phyloP scores from a whole-genome alignment of 2,888 invertebrate genomes.

The Gastrophysa polygoni region DNA sequence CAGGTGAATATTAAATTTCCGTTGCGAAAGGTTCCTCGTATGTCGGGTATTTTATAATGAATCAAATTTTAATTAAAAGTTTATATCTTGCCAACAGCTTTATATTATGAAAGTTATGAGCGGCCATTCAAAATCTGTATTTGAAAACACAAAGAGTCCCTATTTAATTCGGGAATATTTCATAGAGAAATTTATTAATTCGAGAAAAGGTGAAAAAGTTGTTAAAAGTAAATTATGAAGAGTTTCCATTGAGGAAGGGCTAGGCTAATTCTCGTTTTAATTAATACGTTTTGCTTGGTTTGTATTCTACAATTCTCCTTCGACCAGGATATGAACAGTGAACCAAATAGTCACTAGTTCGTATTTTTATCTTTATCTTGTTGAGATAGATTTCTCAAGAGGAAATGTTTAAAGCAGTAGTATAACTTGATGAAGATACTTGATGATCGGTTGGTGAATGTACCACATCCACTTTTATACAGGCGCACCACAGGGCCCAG shows the following conservation, averaged over 20 bases:
- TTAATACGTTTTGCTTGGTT: not conserved
- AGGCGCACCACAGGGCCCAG: too few species aligned
- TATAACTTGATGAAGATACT: too few species aligned
- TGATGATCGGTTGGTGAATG: too few species aligned
- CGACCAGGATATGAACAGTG: too few species aligned
- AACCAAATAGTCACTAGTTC: too few species aligned
- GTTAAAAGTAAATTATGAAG: constrained; percentile 13
- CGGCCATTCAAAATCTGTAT: constrained; percentile 26
- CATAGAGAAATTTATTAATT: constrained; percentile 22
- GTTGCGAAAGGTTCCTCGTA: not conserved
- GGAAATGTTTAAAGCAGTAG: too few species aligned
- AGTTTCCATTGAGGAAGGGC: constrained; percentile 5
- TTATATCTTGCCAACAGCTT: constrained; percentile 17
- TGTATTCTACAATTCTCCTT: constrained; percentile 1
- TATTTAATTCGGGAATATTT: constrained; percentile 19
- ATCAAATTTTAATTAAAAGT: constrained; percentile 27
- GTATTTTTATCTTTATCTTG: too few species aligned
- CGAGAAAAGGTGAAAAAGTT: constrained; percentile 17
- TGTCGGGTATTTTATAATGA: constrained; percentile 17
- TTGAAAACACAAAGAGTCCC: constrained; percentile 22
- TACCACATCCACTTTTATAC: too few species aligned
- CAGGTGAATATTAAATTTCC: not conserved
- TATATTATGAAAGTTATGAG: constrained; percentile 20
- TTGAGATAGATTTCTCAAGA: too few species aligned
- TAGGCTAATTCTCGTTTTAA: constrained; percentile 9